A percentile compares a stretch with the other conserved stretches of the same genome.
These are phyloP conservation scores for Tubiluchus corallicola DNA, from an alignment of 2,888 invertebrate genomes.

Conservation along the genomic window DNA sequence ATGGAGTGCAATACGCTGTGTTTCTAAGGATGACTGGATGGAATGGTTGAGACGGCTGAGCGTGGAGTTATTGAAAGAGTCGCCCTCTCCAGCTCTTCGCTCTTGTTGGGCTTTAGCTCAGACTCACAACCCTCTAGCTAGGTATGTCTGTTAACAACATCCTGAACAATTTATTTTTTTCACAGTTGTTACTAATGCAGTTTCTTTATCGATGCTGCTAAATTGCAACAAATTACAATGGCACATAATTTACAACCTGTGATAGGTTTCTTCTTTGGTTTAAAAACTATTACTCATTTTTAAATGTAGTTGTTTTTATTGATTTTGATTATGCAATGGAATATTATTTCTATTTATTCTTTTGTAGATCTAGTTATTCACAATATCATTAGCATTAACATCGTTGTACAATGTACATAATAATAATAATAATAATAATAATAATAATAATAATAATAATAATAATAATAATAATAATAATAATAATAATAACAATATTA, in stretches of 20 bases:
- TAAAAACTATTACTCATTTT: background rate
- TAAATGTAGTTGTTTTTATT: background rate
- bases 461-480: no score
- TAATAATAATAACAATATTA: no score
- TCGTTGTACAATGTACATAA: no score
- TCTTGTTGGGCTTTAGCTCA: slow-evolving; percentile 83
- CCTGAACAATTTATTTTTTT: background rate
- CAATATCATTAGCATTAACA: no score
- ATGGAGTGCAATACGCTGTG: slow-evolving; percentile 75
- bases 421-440: no score
- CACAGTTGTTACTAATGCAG: slow-evolving; percentile 6
- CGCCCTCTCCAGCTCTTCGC: slow-evolving; percentile 78
- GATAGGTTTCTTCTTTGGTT: no score
- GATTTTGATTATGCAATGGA: background rate
- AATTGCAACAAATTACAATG: no score
- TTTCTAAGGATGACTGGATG: slow-evolving; percentile 95
- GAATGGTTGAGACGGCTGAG: slow-evolving; percentile 86
- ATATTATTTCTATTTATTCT: no score
- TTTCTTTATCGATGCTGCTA: no score
- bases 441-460: no score
- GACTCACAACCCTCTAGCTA: slow-evolving; percentile 79
- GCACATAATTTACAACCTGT: no score
- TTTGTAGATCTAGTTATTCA: no score
- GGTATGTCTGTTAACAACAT: slow-evolving; percentile 21
- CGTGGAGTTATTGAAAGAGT: slow-evolving; percentile 79